Evolutionary conservation across 2,797 vertebrate species (phyloP).

Genomic region (Acrossocheilus fasciatus): DNA sequence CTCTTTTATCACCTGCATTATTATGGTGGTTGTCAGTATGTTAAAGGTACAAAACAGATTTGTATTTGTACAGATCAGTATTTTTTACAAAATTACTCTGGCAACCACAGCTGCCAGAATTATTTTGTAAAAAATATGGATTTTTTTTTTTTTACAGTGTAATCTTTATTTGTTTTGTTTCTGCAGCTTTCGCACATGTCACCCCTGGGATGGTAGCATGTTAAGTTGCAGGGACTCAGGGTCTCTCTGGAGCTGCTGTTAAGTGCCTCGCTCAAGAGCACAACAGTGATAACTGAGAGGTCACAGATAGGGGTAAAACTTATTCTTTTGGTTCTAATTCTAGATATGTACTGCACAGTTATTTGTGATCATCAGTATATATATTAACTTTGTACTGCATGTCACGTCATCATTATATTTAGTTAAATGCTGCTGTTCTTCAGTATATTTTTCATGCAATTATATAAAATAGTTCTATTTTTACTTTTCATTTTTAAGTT

Average conservation of each 20-base stretch:
- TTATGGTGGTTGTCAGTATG: too few species aligned
- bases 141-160: too few species aligned
- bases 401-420: background rate
- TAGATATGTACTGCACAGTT: background rate
- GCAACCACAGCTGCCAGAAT: too few species aligned
- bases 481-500: background rate
- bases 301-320: background rate
- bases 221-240: background rate
- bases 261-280: conserved; percentile 6
- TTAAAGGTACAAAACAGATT: too few species aligned
- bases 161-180: background rate
- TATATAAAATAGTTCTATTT: background rate
- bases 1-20: too few species aligned
- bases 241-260: background rate
- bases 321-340: background rate
- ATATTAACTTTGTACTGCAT: too few species aligned
- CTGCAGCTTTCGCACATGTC: background rate
- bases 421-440: background rate
- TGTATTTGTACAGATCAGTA: too few species aligned
- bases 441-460: background rate
- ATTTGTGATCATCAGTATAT: background rate
- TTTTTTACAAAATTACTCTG: too few species aligned
- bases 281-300: background rate
- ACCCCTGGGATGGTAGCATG: background rate
- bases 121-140: too few species aligned